phyloP scores from a whole-genome alignment of 1,140 invertebrate genomes.

The Drosophila jambulina region DNA sequence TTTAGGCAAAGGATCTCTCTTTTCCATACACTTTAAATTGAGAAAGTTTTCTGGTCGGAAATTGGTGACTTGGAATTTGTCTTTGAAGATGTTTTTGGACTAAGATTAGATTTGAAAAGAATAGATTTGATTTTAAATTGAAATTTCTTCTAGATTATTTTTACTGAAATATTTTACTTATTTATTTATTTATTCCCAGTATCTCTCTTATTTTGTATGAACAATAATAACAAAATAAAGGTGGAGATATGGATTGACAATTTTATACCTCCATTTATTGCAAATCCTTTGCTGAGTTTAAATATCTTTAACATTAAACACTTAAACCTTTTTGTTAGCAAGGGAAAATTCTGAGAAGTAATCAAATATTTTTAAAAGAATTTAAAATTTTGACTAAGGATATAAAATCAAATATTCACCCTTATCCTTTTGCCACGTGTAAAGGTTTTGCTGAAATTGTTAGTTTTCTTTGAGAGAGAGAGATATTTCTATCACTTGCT shows the following conservation, averaged over 20 bases:
- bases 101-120: no score
- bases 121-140: background rate
- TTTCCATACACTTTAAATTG: conserved; percentile 14
- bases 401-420: background rate
- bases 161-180: background rate
- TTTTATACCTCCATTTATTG: no score
- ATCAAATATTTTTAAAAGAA: no score
- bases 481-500: conserved; percentile 42
- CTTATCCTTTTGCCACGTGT: background rate
- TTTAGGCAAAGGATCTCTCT: conserved; percentile 16
- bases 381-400: background rate
- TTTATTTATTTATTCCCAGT: no score
- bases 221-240: no score
- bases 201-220: no score
- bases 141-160: background rate
- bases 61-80: background rate
- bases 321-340: no score
- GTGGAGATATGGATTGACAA: no score
- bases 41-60: background rate
- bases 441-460: conserved; percentile 5
- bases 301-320: no score
- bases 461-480: conserved; percentile 9
- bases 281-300: no score
- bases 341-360: no score
- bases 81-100: background rate